A percentile compares a stretch with the other conserved stretches of the same genome.
phyloP scores from a whole-genome alignment of 2,797 vertebrate species.

The Meriones psammophilus region DNA sequence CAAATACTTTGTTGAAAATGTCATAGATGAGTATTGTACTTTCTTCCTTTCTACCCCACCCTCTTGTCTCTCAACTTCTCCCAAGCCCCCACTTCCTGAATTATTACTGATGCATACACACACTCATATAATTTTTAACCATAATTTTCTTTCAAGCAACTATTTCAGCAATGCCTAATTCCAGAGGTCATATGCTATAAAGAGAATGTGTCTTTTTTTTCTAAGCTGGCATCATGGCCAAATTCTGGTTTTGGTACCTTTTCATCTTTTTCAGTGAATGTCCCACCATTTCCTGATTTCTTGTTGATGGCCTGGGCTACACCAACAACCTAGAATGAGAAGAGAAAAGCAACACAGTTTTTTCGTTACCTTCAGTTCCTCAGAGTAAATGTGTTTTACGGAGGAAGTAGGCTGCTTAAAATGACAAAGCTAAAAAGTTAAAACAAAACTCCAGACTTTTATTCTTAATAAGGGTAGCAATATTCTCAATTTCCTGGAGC shows the following conservation, averaged over 20 bases:
- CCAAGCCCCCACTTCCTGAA: neutral
- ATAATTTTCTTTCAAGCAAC: neutral
- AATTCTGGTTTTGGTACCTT: slow-evolving; percentile 89
- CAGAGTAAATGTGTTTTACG: neutral
- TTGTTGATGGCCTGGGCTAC: slow-evolving; percentile 99
- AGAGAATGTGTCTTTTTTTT: neutral
- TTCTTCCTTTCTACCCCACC: no score
- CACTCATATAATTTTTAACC: neutral
- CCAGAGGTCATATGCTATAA: neutral
- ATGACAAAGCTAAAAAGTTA: neutral
- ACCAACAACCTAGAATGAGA: slow-evolving; percentile 93
- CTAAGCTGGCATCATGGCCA: neutral
- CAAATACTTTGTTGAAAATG: neutral
- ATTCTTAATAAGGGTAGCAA: neutral
- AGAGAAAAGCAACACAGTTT: slow-evolving; percentile 43
- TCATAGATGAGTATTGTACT: neutral
- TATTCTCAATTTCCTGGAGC: neutral
- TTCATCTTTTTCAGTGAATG: slow-evolving; percentile 98
- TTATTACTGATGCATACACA: neutral
- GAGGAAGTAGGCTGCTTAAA: neutral
- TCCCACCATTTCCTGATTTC: slow-evolving; percentile 93
- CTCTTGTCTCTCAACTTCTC: neutral
- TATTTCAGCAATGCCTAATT: neutral
- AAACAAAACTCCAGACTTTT: neutral
- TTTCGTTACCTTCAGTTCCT: neutral